These are phyloP conservation scores for Atrina japonica DNA, from an alignment of 2,888 invertebrate species.

Conservation along the genomic window DNA sequence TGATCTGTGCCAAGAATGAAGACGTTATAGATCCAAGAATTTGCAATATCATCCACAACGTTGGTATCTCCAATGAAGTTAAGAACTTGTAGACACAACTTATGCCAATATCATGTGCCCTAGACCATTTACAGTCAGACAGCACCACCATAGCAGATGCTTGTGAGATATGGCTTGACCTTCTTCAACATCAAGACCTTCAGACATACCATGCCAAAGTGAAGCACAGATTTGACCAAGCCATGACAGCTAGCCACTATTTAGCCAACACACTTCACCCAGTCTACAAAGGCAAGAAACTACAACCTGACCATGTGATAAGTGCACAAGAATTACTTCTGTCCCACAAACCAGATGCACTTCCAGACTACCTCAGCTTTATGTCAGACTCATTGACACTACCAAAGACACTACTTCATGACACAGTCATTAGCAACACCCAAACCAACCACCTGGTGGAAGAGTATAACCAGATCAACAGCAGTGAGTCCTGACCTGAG, in stretches of 20 bases:
- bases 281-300: constrained; percentile 41
- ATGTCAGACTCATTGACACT: constrained; percentile 16
- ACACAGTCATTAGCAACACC: constrained; percentile 35
- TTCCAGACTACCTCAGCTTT: constrained; percentile 38
- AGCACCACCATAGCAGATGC: constrained; percentile 41
- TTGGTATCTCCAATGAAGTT: constrained; percentile 41
- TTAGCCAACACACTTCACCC: constrained; percentile 47
- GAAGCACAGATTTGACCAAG: constrained; percentile 35
- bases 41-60: constrained; percentile 40
- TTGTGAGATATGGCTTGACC: constrained; percentile 38
- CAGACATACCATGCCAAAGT: neutral
- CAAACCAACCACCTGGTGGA: constrained; percentile 39
- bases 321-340: too few species aligned
- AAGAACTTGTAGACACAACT: constrained; percentile 39
- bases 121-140: too few species aligned
- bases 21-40: constrained; percentile 41
- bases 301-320: constrained; percentile 30
- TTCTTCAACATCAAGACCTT: constrained; percentile 13
- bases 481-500: constrained; percentile 24
- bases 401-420: constrained; percentile 29
- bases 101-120: constrained; percentile 16
- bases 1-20: constrained; percentile 34
- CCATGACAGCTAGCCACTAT: constrained; percentile 40
- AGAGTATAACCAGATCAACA: constrained; percentile 10
- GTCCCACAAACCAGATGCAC: constrained; percentile 8